Conservation (phyloP, 2,113 vertebrate genomes). For the Climacteris rufus region DNA sequence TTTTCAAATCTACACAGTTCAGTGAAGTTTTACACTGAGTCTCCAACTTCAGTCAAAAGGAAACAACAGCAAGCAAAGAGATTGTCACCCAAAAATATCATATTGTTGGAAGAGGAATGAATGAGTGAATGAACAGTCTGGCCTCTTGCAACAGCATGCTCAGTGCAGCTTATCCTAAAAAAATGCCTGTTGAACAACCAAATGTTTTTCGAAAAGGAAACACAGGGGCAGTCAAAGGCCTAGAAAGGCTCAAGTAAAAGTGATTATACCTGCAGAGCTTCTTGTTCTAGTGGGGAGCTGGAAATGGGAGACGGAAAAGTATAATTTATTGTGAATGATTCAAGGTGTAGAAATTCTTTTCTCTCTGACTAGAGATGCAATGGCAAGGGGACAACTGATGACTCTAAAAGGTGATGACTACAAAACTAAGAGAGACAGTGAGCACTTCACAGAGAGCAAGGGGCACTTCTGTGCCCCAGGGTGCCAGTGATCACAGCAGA, state of each 20-base stretch:
- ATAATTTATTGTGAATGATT: neutral
- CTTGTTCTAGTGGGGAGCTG: neutral
- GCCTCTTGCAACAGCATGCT: neutral
- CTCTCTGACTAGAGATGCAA: neutral
- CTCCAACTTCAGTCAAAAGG: neutral
- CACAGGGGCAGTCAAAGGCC: neutral
- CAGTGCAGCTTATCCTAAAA: neutral
- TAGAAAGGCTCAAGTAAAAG: neutral
- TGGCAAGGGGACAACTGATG: neutral
- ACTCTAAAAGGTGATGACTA: neutral
- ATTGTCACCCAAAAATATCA: neutral
- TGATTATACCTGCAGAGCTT: accelerated
- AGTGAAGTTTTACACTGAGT: neutral
- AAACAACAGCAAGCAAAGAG: neutral
- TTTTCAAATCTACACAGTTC: neutral
- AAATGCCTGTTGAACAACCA: neutral
- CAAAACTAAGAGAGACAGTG: neutral
- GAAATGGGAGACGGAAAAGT: neutral
- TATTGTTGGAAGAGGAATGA: neutral
- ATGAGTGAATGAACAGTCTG: neutral
- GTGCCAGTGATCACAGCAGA: neutral
- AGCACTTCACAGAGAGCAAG: neutral
- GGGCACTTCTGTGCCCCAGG: neutral
- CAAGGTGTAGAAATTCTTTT: neutral
- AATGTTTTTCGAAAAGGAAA: neutral